Evolutionary conservation across 1,140 invertebrate genomes (phyloP).

Genomic region (Drosophila bipectinata): DNA sequence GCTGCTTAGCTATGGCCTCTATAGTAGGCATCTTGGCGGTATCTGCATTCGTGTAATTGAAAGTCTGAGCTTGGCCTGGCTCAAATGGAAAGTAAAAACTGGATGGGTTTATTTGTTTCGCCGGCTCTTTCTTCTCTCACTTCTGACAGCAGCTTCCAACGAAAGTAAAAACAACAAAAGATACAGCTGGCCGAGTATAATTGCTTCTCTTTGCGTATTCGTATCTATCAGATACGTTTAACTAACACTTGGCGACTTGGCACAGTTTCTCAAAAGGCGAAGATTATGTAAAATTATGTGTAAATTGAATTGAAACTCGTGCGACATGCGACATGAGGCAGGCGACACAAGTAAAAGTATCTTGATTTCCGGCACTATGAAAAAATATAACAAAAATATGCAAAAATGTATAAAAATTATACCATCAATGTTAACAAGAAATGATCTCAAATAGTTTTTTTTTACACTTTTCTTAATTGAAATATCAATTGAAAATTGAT

Average conservation of each 20-base stretch:
- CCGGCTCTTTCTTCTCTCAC: slow-evolving; percentile 25
- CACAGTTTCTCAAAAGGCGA: slow-evolving; percentile 37
- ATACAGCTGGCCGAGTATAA: slow-evolving; percentile 34
- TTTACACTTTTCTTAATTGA: neutral
- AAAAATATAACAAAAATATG: neutral
- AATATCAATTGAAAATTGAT: neutral
- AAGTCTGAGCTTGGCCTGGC: slow-evolving; percentile 52
- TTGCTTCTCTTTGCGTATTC: slow-evolving; percentile 51
- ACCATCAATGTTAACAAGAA: too few relatives aligned
- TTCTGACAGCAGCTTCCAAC: slow-evolving; percentile 43
- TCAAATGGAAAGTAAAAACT: slow-evolving; percentile 73
- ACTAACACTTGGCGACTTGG: slow-evolving; percentile 29
- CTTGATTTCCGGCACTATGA: neutral
- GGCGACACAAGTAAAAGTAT: slow-evolving; percentile 56
- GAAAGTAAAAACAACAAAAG: slow-evolving; percentile 78
- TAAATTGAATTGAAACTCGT: slow-evolving; percentile 46
- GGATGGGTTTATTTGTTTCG: slow-evolving; percentile 59
- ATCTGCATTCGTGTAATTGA: slow-evolving; percentile 63
- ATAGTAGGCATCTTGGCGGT: slow-evolving; percentile 7
- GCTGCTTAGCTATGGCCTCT: slow-evolving; percentile 9
- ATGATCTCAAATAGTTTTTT: neutral
- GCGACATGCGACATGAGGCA: slow-evolving; percentile 12
- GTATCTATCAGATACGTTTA: slow-evolving; percentile 35
- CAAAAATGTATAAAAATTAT: too few relatives aligned
- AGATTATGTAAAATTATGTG: slow-evolving; percentile 54